These are phyloP conservation scores for Zaprionus gabonicus DNA, from an alignment of 1,140 invertebrate genomes.

Conservation along the genomic window DNA sequence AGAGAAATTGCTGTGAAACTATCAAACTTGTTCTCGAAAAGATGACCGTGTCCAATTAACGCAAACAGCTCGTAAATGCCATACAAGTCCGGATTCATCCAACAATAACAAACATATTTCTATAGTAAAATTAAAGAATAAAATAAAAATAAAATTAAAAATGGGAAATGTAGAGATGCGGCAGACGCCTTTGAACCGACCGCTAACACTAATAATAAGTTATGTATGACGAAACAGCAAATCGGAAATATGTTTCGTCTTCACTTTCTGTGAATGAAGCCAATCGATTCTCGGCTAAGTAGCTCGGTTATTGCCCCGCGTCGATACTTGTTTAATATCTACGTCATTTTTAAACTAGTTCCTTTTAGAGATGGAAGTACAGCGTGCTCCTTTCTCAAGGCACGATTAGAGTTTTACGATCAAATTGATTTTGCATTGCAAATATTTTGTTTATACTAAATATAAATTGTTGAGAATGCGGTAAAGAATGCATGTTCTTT, in stretches of 20 bases:
- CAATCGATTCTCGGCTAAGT: background rate
- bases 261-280: constrained; percentile 28
- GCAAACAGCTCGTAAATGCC: constrained; percentile 55
- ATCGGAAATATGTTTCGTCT: constrained; percentile 51
- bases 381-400: constrained; percentile 10
- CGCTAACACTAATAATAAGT: constrained; percentile 20
- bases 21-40: constrained; percentile 65
- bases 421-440: constrained; percentile 3
- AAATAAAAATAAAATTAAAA: constrained; percentile 13
- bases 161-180: constrained; percentile 16
- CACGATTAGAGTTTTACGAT: background rate
- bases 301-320: constrained; percentile 42
- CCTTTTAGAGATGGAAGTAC: constrained; percentile 7
- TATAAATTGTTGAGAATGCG: background rate
- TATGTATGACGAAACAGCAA: constrained; percentile 46
- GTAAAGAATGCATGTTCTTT: background rate
- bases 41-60: constrained; percentile 56
- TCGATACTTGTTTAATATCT: background rate
- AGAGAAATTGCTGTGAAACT: constrained; percentile 67
- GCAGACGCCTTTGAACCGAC: constrained; percentile 18
- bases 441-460: background rate
- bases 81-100: constrained; percentile 53
- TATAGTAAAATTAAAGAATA: constrained; percentile 16
- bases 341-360: constrained; percentile 24
- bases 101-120: constrained; percentile 10